A percentile compares a stretch with the other conserved stretches of the same genome.
Evolutionary conservation across 2,113 vertebrate genomes (phyloP).

Genomic region (Cyphomyrus plagiostoma): DNA sequence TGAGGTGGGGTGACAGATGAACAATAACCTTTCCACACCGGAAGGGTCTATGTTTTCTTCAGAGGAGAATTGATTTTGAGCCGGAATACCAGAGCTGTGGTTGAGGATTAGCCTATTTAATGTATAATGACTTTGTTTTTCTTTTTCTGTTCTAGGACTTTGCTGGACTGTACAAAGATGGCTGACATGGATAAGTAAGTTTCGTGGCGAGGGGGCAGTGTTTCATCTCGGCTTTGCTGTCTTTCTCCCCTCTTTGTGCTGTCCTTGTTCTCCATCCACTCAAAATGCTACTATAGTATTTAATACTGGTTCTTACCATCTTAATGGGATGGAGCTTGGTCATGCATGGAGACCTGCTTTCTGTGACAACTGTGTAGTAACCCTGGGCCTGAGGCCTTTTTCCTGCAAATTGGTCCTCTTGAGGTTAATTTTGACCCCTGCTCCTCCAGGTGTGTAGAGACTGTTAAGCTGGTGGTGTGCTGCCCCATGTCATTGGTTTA

Average conservation of each 20-base stretch:
- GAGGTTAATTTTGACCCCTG: background rate
- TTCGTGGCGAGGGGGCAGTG: background rate
- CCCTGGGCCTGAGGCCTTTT: background rate
- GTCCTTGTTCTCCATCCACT: background rate
- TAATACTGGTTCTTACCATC: background rate
- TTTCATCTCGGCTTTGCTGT: background rate
- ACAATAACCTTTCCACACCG: background rate
- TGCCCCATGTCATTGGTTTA: background rate
- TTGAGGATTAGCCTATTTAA: background rate
- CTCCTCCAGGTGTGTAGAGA: background rate
- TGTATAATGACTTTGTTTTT: background rate
- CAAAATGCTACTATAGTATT: background rate
- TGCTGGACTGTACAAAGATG: constrained; percentile 65
- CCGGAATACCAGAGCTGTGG: background rate
- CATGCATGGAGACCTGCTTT: background rate
- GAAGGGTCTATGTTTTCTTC: background rate
- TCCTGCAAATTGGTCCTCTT: background rate
- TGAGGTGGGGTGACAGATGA: background rate
- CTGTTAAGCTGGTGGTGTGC: background rate
- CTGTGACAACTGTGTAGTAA: background rate
- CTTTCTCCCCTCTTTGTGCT: background rate
- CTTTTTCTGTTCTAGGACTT: constrained; percentile 38
- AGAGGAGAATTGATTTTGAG: background rate
- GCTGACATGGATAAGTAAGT: constrained; percentile 98
- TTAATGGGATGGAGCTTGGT: background rate